Percentiles rank a stretch among this genome's conserved stretches.
These are phyloP conservation scores for Sebastes kiyomatsui DNA, from an alignment of 2,797 vertebrate species.

Conservation along the genomic window DNA sequence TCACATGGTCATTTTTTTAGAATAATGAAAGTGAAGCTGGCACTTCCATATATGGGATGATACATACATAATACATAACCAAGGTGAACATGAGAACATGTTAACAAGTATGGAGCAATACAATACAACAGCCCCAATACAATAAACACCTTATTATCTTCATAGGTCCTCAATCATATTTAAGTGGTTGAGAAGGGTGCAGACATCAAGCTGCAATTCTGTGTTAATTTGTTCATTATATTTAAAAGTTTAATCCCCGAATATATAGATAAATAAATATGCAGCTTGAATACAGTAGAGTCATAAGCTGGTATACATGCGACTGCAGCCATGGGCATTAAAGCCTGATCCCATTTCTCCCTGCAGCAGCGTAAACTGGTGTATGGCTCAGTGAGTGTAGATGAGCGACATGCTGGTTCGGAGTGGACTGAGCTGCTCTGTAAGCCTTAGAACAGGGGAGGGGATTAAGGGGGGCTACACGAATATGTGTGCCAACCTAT, in stretches of 20 bases:
- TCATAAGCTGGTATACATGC: not conserved
- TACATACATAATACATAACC: not conserved
- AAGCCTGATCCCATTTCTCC: conserved; percentile 2
- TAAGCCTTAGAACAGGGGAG: conserved; percentile 59
- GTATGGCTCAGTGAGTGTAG: conserved; percentile 27
- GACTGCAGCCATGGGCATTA: not conserved
- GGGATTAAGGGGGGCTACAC: conserved; percentile 49
- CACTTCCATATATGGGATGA: not conserved
- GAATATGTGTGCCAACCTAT: conserved; percentile 72
- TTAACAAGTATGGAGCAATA: not conserved
- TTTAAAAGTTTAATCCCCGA: not conserved
- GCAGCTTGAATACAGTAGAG: not conserved
- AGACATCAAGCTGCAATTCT: not conserved
- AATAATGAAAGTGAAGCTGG: not conserved
- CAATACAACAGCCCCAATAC: not conserved
- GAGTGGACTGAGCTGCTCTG: conserved; percentile 56
- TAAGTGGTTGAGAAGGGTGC: too few species aligned
- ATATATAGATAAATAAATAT: not conserved
- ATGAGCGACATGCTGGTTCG: conserved; percentile 40
- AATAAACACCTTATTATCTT: not conserved
- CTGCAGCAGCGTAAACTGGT: conserved; percentile 22
- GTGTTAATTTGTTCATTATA: not conserved
- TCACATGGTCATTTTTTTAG: not conserved
- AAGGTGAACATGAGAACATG: not conserved
- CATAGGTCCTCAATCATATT: not conserved